A percentile compares a stretch with the other conserved stretches of the same genome.
These are phyloP conservation scores for Morus bassanus DNA, from an alignment of 2,797 vertebrate genomes.

Conservation along the genomic window DNA sequence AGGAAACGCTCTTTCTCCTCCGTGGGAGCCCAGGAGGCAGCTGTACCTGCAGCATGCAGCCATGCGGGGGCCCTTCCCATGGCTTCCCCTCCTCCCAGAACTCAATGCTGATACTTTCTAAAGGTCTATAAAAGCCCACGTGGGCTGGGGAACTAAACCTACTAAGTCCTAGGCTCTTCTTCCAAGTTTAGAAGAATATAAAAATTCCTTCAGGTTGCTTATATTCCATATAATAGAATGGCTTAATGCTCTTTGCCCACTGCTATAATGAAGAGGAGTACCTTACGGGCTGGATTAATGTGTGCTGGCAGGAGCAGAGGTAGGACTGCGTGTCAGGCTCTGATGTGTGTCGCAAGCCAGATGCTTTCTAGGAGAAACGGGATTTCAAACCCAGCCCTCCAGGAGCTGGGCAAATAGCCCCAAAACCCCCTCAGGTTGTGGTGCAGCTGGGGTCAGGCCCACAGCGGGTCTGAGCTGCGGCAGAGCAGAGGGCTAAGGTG, in stretches of 20 bases:
- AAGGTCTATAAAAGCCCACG: fast-evolving
- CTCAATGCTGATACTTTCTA: background rate
- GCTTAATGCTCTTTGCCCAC: background rate
- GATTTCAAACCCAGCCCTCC: background rate
- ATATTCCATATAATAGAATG: fast-evolving
- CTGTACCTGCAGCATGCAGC: background rate
- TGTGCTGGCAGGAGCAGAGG: background rate
- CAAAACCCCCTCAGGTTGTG: fast-evolving
- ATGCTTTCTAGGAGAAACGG: background rate
- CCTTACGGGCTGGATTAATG: fast-evolving
- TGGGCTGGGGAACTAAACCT: background rate
- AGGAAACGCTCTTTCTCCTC: background rate
- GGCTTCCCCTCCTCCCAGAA: background rate
- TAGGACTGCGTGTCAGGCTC: fast-evolving
- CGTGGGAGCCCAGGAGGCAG: fast-evolving
- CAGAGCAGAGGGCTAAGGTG: background rate
- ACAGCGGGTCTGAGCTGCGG: background rate
- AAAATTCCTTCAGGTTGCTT: background rate
- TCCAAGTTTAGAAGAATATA: background rate
- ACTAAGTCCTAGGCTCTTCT: background rate
- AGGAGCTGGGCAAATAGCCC: background rate
- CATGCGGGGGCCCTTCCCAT: fast-evolving
- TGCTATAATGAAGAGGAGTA: background rate
- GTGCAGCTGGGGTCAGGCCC: background rate
- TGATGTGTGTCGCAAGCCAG: background rate